These are phyloP conservation scores for Xylophagus ater DNA, from an alignment of 2,888 invertebrate species.

Conservation along the genomic window DNA sequence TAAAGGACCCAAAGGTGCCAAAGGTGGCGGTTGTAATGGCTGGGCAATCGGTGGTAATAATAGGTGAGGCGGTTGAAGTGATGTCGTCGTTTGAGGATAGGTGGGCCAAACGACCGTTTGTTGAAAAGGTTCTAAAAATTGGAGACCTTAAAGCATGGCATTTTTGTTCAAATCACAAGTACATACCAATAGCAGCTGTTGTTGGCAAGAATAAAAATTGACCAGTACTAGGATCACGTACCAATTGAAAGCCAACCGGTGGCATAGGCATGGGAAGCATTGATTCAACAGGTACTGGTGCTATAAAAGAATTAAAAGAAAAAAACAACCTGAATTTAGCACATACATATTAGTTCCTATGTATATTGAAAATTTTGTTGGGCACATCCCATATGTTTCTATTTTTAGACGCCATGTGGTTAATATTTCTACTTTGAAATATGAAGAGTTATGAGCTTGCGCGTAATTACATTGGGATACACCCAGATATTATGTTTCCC, in stretches of 20 bases:
- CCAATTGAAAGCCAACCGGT: constrained; percentile 74
- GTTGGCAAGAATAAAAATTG: constrained; percentile 70
- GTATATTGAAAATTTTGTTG: too few relatives aligned
- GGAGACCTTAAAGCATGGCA: constrained; percentile 4
- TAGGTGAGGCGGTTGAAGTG: constrained; percentile 27
- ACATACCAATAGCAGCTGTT: constrained; percentile 44
- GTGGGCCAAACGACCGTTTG: constrained; percentile 68
- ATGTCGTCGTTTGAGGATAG: constrained; percentile 41
- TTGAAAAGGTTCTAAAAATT: constrained; percentile 49
- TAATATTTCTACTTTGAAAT: too few relatives aligned
- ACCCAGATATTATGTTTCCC: too few relatives aligned
- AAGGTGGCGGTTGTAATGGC: constrained; percentile 40
- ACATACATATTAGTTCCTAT: too few relatives aligned
- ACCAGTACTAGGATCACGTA: constrained; percentile 75
- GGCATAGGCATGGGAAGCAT: constrained; percentile 60
- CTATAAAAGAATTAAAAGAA: constrained; percentile 34
- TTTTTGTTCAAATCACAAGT: neutral
- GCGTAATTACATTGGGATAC: too few relatives aligned
- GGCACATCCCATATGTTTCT: too few relatives aligned
- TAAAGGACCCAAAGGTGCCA: constrained; percentile 49
- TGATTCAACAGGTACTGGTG: constrained; percentile 60
- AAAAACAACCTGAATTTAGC: too few relatives aligned
- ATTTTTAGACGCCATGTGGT: too few relatives aligned
- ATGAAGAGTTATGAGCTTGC: too few relatives aligned
- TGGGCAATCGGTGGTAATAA: constrained; percentile 20